Evolutionary conservation across 2,888 invertebrate genomes (phyloP).

Genomic region (Rhagium mordax): DNA sequence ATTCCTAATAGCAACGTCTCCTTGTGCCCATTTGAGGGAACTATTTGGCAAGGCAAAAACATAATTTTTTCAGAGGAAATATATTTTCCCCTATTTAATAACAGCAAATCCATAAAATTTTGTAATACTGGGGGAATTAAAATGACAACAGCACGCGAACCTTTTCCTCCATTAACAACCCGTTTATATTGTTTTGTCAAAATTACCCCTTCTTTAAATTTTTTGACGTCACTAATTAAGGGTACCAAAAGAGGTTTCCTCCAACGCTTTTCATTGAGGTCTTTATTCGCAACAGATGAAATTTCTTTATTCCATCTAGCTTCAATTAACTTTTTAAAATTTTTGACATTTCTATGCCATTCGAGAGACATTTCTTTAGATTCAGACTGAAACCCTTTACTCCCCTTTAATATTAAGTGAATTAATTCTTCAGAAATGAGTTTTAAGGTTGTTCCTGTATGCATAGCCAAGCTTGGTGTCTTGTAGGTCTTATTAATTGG

Average conservation of each 20-base stretch:
- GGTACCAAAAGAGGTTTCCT: constrained; percentile 12
- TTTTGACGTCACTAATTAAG: constrained; percentile 9
- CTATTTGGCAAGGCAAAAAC: constrained; percentile 53
- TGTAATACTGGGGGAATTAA: constrained; percentile 37
- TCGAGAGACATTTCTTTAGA: not conserved
- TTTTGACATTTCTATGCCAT: constrained; percentile 9
- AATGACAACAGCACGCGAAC: constrained; percentile 5
- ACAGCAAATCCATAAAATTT: constrained; percentile 45
- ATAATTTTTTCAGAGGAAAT: constrained; percentile 51
- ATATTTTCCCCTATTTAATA: constrained; percentile 50
- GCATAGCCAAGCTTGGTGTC: constrained; percentile 50
- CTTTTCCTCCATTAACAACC: constrained; percentile 15
- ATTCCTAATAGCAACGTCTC: constrained; percentile 51
- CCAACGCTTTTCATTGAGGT: too few relatives aligned
- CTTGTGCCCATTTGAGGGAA: constrained; percentile 52
- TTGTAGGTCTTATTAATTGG: constrained; percentile 41
- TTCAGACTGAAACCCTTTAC: constrained; percentile 33
- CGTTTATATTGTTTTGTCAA: constrained; percentile 4
- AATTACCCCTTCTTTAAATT: not conserved
- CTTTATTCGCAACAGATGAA: constrained; percentile 15
- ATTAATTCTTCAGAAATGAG: constrained; percentile 4
- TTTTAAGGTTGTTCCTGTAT: constrained; percentile 46
- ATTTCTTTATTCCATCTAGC: constrained; percentile 11
- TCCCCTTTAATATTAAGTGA: constrained; percentile 13
- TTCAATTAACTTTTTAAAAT: constrained; percentile 12